Base-by-base conservation (phyloP, 2,113 vertebrate genomes). In the Buteo buteo region DNA sequence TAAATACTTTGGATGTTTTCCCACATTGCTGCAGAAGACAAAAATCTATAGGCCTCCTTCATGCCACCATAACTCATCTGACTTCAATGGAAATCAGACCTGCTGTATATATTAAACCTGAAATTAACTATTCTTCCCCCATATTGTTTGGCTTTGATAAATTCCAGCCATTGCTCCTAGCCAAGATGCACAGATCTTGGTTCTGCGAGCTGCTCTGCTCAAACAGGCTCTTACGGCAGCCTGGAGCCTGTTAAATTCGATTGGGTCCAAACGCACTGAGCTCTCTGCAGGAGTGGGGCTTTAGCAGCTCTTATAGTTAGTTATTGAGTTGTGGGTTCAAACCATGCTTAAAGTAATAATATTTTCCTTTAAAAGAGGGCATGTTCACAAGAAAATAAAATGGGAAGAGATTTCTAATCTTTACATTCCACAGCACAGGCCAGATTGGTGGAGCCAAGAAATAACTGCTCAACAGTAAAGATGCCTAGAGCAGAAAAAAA, bases 11-110 rank as follows among this genome's bases (percentile, higher is more conserved):
- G 45, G 70, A 93, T 55, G 31, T 58, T 82, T 91, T 95, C 82
- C 88, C 86, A 80, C 84, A 57, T 77, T 74, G 87, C 45, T 90
- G 88, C 65, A 79, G 62, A 94, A 83, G 54, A 85, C 89, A 77
- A 87, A 92, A 94, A 82, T 54, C 61, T 82, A 61, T 16, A 84
- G 69, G 61, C 25, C 80, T 89, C 73, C 49, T 90, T 97, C 74
- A 82, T 95, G 66, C 82, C 74, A 91, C 58, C 42, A 55, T 90
- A 94, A 94, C 38, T 85, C 71, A 93, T 82, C 31, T 2, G 6
- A 91, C 84, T 91, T 96, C 94, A 97, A 93, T 79, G 89, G 86
- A 79, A 97, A 91, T 97, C 94, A 96, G 91, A 89, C 45, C 70
- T 93, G 64, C 82, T 80, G 82, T 88, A 72, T 69, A 73, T 82